A percentile compares a stretch with the other conserved stretches of the same genome.
These are phyloP conservation scores for Cynoglossus semilaevis DNA, from an alignment of 2,113 vertebrate genomes.

Conservation along the genomic window DNA sequence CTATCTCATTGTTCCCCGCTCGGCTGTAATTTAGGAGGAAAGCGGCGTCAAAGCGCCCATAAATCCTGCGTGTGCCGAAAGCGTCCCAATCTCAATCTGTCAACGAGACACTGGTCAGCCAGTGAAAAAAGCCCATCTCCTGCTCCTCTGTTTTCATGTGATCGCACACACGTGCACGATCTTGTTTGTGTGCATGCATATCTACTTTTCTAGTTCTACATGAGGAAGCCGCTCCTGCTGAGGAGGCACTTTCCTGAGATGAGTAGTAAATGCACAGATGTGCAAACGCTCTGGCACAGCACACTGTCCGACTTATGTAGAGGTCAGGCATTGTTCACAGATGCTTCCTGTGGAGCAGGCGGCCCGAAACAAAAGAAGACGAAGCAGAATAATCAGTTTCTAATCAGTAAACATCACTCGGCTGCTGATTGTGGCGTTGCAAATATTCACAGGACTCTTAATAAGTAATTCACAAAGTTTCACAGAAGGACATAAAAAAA, in stretches of 20 bases:
- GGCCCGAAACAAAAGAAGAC: constrained; percentile 20
- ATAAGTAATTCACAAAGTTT: neutral
- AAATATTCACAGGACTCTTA: neutral
- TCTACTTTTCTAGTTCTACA: constrained; percentile 47
- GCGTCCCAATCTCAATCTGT: constrained; percentile 56
- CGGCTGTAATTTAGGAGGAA: constrained; percentile 57
- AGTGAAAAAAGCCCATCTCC: constrained; percentile 51
- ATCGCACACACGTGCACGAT: constrained; percentile 32
- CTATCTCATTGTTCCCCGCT: constrained; percentile 53
- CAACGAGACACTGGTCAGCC: constrained; percentile 49
- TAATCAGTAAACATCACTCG: constrained; percentile 1
- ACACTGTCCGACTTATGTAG: constrained; percentile 16
- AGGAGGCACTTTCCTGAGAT: constrained; percentile 41
- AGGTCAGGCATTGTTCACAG: constrained; percentile 8
- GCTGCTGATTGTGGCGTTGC: neutral
- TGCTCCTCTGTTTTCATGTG: constrained; percentile 7
- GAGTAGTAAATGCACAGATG: constrained; percentile 53
- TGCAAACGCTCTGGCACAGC: constrained; percentile 37
- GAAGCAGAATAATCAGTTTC: constrained; percentile 10
- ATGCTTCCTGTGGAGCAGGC: constrained; percentile 4
- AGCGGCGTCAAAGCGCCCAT: constrained; percentile 50
- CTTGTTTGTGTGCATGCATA: constrained; percentile 32
- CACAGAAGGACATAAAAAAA: too few species aligned
- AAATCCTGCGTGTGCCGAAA: constrained; percentile 58
- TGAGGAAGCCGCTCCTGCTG: constrained; percentile 48